Evolutionary conservation across 2,113 vertebrate species (phyloP), one percentile per base, ranked within the genome.

Genomic region (Thamnaconus septentrionalis): DNA sequence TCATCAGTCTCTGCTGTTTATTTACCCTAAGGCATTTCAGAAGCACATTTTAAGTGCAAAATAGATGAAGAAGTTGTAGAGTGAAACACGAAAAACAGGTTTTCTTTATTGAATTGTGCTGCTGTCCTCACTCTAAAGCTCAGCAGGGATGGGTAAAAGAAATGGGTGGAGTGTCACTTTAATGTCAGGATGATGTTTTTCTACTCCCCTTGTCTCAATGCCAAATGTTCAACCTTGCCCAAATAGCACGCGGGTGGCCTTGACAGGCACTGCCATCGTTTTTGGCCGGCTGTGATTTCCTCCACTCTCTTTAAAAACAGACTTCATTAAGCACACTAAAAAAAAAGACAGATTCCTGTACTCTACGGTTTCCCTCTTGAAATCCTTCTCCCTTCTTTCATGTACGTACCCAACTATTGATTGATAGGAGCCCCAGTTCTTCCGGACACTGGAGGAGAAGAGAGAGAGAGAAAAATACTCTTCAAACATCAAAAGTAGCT

Each of bases 261-360:
- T 49, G 4, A 47, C 56, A 31, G 31, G 31, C 62, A 55, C 18
- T 8, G 18, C 18, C 43, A 1, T 62, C 40, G 39, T 68, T 48
- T 66, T 78, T 75, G 71, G 49, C 57, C 69, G 43, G 7, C 41
- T 6, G 8, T 18, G 4, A 40, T 61, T 58, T 61, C 47, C 41
- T 61, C 46, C n/a, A 31, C 39, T 46, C 18, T 56, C 18, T 51
- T 11, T 61, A 56, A 9, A 66, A 66, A 59, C 7, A 41, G 4
- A 10, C 11, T 56, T 64, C 40, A 56, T 73, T 7, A 70, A 55
- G 18, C 18, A 31, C 18, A 31, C n/a, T n/a, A n/a, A n/a, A n/a
- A n/a, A n/a, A n/a, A n/a, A 71, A 48, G 51, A 5, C 41, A 48
- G 18, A 11, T 52, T 65, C 39, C 45, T 47, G n/a, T 3, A 41